Evolutionary conservation across 2,797 vertebrate species (phyloP), one percentile per base, ranked within the genome.

Genomic region (Leucoraja ocellata): DNA sequence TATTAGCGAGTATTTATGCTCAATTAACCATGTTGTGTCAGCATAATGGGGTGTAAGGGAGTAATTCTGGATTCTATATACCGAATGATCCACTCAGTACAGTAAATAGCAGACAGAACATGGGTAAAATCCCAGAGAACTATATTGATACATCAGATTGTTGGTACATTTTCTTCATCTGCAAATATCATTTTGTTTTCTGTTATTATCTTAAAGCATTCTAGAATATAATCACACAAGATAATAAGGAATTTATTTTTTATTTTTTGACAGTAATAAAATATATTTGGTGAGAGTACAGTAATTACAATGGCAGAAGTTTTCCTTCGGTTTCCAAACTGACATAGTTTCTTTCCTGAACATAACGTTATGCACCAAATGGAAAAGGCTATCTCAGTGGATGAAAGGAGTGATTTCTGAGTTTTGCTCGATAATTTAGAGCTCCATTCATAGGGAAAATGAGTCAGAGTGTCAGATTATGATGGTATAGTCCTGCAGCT

Each of bases 91-190:
- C 10, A 90, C 63, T 65, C 36, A 11, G 36, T 32, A 68, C 13
- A n/a, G 63, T 88, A 61, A 88, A 90, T 63, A 61, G n/a, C 61
- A 90, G 63, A 68, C 86, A 90, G 25, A 68, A 68, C 25, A n/a
- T 90, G n/a, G 86, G 86, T 63, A n/a, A 63, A 90, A 90, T 90
- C 68, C 68, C 61, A 68, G 86, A 54, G 39, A 36, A 80, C 79
- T 80, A 39, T 32, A 65, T 46, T 46, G 46, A 46, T 46, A 46
- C 46, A 46, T 46, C 46, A 46, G 46, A 46, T 46, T 46, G 46
- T 46, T 46, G 46, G 46, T 46, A 46, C 46, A 46, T 91, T 91
- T 71, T 90, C 23, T 91, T 46, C 16, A 39, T 65, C 88, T 73
- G 4, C 32, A 86, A 84, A n/a, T 61, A 86, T 16, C 58, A 86